These are phyloP conservation scores for Sebastes melanostomus DNA, from an alignment of 2,797 vertebrate genomes.

Conservation along the genomic window DNA sequence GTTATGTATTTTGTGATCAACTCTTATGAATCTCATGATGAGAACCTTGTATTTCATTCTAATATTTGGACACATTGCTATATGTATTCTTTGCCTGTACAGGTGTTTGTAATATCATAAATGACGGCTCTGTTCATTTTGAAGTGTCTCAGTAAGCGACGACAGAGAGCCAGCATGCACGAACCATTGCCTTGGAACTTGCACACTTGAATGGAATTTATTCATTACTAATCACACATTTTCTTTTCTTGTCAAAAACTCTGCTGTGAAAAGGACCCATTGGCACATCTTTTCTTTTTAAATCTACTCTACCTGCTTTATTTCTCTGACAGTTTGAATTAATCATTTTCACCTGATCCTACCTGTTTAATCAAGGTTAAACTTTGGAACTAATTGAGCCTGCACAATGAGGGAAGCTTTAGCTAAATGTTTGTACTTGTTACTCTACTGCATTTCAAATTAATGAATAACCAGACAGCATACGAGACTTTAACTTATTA, in stretches of 20 bases:
- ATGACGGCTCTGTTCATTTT: slow-evolving; percentile 13
- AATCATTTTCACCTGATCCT: not conserved
- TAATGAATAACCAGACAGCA: not conserved
- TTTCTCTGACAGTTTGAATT: not conserved
- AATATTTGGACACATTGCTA: not conserved
- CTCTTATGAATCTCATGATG: not conserved
- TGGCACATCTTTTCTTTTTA: not conserved
- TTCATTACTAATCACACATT: slow-evolving; percentile 5
- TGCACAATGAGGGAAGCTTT: not conserved
- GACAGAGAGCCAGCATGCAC: not conserved
- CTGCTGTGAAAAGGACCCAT: not conserved
- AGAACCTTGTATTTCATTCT: not conserved
- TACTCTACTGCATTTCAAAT: not conserved
- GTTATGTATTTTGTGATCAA: not conserved
- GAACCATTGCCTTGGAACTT: not conserved
- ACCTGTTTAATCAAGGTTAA: slow-evolving; percentile 6
- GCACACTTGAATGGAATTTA: slow-evolving; percentile 8
- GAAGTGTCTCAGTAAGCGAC: slow-evolving; percentile 6
- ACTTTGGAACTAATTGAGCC: not conserved
- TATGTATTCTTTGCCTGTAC: not conserved
- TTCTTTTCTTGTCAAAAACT: not conserved
- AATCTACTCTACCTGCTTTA: not conserved
- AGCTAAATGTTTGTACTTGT: not conserved
- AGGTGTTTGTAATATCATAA: slow-evolving; percentile 11
- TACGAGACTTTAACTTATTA: not conserved